phyloP scores from a whole-genome alignment of 2,113 vertebrate genomes.

The Andinoacara biseriatus region DNA sequence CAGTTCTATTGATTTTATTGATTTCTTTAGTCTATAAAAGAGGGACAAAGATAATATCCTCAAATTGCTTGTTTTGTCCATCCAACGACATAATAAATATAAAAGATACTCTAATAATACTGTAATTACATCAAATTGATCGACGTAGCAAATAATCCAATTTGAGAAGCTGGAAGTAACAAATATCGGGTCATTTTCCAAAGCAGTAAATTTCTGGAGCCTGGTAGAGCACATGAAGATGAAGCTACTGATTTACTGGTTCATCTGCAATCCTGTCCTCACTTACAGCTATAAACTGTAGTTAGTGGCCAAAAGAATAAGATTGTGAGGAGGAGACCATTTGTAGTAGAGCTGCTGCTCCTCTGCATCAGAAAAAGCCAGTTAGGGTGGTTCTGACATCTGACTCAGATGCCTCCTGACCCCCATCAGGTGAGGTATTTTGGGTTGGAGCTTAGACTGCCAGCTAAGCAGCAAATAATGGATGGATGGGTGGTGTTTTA shows the following conservation, averaged over 20 bases:
- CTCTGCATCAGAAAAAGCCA: neutral
- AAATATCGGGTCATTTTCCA: neutral
- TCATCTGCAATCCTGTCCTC: neutral
- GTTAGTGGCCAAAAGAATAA: neutral
- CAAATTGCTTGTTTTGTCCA: neutral
- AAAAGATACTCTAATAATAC: neutral
- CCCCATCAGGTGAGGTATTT: neutral
- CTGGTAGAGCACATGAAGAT: neutral
- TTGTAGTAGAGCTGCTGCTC: neutral
- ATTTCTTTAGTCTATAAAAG: neutral
- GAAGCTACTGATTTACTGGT: neutral
- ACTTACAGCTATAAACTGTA: neutral
- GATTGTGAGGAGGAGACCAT: neutral
- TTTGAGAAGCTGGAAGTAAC: neutral
- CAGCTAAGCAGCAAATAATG: neutral
- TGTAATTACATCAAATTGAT: neutral
- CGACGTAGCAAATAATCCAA: neutral
- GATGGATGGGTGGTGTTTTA: neutral
- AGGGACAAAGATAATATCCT: neutral
- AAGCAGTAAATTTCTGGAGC: neutral
- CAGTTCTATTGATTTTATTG: neutral
- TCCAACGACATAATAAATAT: neutral
- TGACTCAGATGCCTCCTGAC: neutral
- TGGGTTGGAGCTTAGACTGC: neutral
- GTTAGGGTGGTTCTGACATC: neutral